Evolutionary conservation across 1,140 invertebrate genomes (phyloP), one percentile per base, ranked within the genome.

Genomic region (Whitmania pigra): DNA sequence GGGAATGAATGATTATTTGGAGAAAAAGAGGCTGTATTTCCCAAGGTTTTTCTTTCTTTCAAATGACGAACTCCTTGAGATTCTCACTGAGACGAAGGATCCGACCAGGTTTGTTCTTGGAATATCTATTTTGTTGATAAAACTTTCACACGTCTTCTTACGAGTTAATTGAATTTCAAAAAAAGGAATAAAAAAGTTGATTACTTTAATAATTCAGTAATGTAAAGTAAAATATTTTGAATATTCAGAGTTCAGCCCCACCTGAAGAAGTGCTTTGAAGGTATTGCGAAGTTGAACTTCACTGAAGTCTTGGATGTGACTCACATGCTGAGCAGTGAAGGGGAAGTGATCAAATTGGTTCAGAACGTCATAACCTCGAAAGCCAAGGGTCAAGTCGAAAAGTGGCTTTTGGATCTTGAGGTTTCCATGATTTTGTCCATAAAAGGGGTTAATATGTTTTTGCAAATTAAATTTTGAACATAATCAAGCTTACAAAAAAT

Each of bases 1-100:
- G 80, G 94, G 94, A 60, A 83, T 97, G 15, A 94, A 95, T 79
- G 90, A 94, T 72, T 97, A 97, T 80, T 83, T 97, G 75, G 94
- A 97, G 82, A 95, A 95, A 85, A 96, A 97, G 79, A 85, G 94
- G 31, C 83, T 96, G 0, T 94, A 87, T 78, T 97, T 96, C 83
- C 92, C 94, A 9, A 84, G 92, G 75, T 97, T 97, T 85, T 97
- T 97, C 87, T 97, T 97, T 82, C 82, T 97, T 22, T 97, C 94
- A 11, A 97, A 97, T 80, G 93, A 96, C 79, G 94, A 97, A 80
- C 81, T 97, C 25, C 83, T 97, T 27, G 94, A 97, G 84, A 97
- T 97, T 77, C 82, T 97, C 53, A 95, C 93, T 0, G 92, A 96
- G 83, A 96, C 94, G 0, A 96, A 96, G 83, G 93, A 97, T 85